Conservation (phyloP, 2,888 invertebrate genomes). For the Ramazzottius varieornatus region DNA sequence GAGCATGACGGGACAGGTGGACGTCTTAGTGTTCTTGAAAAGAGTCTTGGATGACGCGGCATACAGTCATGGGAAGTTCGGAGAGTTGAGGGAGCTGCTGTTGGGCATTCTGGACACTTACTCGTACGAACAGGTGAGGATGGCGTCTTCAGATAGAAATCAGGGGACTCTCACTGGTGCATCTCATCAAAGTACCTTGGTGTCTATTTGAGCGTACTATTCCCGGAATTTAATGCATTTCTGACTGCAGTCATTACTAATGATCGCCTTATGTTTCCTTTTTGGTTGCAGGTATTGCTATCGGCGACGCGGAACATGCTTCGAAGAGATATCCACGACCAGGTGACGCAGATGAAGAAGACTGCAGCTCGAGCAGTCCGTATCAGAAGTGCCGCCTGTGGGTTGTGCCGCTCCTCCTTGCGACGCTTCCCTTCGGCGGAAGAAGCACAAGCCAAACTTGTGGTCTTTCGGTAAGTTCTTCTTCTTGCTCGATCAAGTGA, state of each 20-base stretch:
- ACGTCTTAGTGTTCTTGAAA: conserved; percentile 28
- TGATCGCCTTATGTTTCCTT: neutral
- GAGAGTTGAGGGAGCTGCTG: conserved; percentile 29
- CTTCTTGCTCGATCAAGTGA: neutral
- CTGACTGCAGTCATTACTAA: neutral
- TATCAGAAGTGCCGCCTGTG: neutral
- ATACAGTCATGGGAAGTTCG: conserved; percentile 29
- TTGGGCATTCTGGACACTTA: conserved; percentile 44
- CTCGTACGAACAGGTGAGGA: conserved; percentile 35
- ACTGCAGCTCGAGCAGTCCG: neutral
- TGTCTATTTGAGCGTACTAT: neutral
- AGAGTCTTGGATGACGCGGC: conserved; percentile 27
- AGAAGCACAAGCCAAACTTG: neutral
- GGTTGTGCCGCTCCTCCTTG: neutral
- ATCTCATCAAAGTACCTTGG: neutral
- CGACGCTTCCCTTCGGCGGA: neutral
- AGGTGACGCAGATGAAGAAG: neutral
- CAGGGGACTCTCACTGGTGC: no score
- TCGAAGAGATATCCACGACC: neutral
- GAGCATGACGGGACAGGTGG: conserved; percentile 30
- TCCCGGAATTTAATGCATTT: neutral
- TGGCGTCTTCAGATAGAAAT: no score
- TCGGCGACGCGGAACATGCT: neutral
- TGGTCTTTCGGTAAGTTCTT: neutral
- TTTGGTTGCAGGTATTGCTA: neutral